Conservation (phyloP, 2,113 vertebrate species). For the Carassius carassius region DNA sequence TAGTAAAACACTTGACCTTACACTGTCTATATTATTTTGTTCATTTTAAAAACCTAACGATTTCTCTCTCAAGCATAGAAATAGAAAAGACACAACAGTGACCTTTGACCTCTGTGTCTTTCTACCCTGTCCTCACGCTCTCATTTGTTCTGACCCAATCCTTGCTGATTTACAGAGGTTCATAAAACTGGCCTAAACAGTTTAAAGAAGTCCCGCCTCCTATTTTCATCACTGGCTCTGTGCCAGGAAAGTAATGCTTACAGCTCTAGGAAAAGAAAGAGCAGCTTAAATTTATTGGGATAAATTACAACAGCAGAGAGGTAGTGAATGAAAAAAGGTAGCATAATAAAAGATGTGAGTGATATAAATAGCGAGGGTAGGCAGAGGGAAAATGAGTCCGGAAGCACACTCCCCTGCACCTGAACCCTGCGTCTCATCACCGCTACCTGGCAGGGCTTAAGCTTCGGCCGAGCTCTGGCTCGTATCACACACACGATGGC, state of each 20-base stretch:
- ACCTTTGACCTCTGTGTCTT: not conserved
- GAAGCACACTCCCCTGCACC: slow-evolving; percentile 53
- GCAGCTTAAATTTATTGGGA: slow-evolving; percentile 56
- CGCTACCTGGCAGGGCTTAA: slow-evolving; percentile 60
- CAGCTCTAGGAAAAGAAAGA: slow-evolving; percentile 34
- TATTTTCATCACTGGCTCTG: slow-evolving; percentile 61
- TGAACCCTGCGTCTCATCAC: slow-evolving; percentile 60
- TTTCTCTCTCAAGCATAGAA: not conserved
- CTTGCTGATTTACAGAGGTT: slow-evolving; percentile 70
- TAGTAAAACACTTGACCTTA: too few species aligned
- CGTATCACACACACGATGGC: slow-evolving; percentile 54
- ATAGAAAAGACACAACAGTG: too few species aligned
- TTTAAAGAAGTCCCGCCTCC: slow-evolving; percentile 63
- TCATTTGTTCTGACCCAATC: slow-evolving; percentile 26
- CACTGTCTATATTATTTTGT: too few species aligned
- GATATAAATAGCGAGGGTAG: slow-evolving; percentile 53
- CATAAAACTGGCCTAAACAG: slow-evolving; percentile 68
- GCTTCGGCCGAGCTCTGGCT: slow-evolving; percentile 47
- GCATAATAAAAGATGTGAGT: slow-evolving; percentile 44
- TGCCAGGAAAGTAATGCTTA: slow-evolving; percentile 65
- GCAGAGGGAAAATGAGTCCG: slow-evolving; percentile 50
- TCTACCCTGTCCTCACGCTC: not conserved
- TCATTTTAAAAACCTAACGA: too few species aligned
- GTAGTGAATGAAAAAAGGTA: slow-evolving; percentile 31
- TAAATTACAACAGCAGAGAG: slow-evolving; percentile 59